Conservation (phyloP, 2,113 vertebrate genomes). For the Lepus timidus region DNA sequence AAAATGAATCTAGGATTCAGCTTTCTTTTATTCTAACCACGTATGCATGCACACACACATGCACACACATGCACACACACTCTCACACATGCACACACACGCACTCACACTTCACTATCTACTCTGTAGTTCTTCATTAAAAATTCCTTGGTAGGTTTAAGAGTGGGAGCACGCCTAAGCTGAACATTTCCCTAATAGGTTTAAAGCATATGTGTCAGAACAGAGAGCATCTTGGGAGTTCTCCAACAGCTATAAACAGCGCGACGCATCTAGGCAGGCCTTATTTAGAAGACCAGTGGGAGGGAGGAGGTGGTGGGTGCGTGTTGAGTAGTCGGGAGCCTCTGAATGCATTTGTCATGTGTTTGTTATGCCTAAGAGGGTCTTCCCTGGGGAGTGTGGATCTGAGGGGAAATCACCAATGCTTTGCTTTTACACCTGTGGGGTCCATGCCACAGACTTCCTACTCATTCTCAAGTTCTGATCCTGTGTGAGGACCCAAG, state of each 20-base stretch:
- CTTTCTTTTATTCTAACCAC: neutral
- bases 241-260: conserved; percentile 39
- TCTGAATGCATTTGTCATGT: neutral
- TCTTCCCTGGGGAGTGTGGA: neutral
- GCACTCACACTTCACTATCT: neutral
- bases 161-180: conserved; percentile 1
- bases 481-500: neutral
- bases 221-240: conserved; percentile 29
- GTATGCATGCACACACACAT: neutral
- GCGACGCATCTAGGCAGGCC: neutral
- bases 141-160: conserved; percentile 19
- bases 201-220: conserved; percentile 17
- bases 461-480: neutral
- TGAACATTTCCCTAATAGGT: conserved; percentile 32
- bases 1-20: conserved; percentile 6
- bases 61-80: too few species aligned
- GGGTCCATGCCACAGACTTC: neutral
- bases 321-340: neutral
- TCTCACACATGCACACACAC: neutral
- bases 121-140: conserved; percentile 4
- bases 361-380: neutral
- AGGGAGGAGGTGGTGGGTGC: neutral
- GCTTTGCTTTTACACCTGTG: neutral
- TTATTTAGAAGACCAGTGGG: conserved; percentile 35
- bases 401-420: neutral